Conservation (phyloP, 2,888 invertebrate species). For the Eucera pruinosa region DNA sequence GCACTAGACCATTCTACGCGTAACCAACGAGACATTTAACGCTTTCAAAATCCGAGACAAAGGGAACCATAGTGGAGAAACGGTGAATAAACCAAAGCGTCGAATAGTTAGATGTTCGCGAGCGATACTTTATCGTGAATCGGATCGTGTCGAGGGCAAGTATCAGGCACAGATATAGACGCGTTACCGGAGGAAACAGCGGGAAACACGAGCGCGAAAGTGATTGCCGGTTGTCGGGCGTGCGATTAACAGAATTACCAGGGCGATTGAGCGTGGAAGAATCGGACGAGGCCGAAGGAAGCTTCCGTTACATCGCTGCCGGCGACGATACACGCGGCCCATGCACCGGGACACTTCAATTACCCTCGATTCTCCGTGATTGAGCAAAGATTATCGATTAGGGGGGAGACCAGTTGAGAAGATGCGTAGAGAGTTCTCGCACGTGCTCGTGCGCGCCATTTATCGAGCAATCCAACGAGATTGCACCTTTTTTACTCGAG, state of each 20-base stretch:
- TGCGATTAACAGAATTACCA: conserved; percentile 36
- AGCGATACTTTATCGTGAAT: conserved; percentile 1
- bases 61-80: not conserved
- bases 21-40: not conserved
- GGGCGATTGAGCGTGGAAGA: conserved; percentile 27
- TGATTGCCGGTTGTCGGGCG: conserved; percentile 19
- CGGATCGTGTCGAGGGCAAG: not conserved
- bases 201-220: conserved; percentile 21
- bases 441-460: conserved; percentile 20
- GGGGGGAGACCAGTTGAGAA: conserved; percentile 48
- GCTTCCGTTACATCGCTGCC: conserved; percentile 42
- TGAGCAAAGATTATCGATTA: conserved; percentile 73
- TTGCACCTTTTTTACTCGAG: conserved; percentile 6
- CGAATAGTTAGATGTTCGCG: too few relatives aligned
- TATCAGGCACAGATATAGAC: not conserved
- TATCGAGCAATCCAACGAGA: conserved; percentile 11
- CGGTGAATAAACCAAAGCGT: not conserved
- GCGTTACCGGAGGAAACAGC: not conserved
- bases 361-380: conserved; percentile 65
- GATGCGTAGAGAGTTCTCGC: conserved; percentile 28
- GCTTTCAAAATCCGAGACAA: not conserved
- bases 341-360: conserved; percentile 46
- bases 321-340: conserved; percentile 51
- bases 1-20: too few relatives aligned
- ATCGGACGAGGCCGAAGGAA: conserved; percentile 35